Conservation (phyloP, 2,113 vertebrate species). For the Gymnobelideus leadbeateri region DNA sequence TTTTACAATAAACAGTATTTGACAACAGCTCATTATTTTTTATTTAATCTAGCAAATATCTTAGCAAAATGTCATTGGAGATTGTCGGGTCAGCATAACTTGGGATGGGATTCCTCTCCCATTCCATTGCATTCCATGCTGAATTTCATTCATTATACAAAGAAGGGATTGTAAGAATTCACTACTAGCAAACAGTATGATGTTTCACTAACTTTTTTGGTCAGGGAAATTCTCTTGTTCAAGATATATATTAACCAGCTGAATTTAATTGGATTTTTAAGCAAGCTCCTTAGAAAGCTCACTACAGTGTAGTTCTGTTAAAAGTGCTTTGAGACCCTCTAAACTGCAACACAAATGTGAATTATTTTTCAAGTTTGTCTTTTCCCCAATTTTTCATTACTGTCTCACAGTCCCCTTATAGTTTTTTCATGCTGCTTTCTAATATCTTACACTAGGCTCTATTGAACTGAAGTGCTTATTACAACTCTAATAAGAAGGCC, state of each 20-base stretch:
- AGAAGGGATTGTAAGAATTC: slow-evolving; percentile 79
- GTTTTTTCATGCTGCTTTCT: background rate
- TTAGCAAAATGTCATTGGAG: slow-evolving; percentile 86
- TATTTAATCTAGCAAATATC: slow-evolving; percentile 81
- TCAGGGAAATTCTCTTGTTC: slow-evolving; percentile 78
- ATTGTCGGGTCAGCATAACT: slow-evolving; percentile 80
- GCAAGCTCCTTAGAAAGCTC: slow-evolving; percentile 22
- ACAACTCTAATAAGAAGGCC: background rate
- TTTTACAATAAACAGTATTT: slow-evolving; percentile 80
- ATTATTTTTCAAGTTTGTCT: background rate
- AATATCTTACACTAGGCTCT: too few species aligned
- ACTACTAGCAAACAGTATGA: slow-evolving; percentile 65
- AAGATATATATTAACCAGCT: slow-evolving; percentile 50
- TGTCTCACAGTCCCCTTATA: background rate
- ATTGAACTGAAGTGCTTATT: too few species aligned
- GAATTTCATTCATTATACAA: slow-evolving; percentile 78
- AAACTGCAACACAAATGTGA: background rate
- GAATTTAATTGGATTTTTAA: slow-evolving; percentile 13
- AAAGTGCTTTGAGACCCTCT: background rate
- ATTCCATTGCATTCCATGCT: slow-evolving; percentile 80
- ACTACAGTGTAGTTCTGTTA: background rate
- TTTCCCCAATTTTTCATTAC: background rate
- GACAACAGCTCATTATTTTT: slow-evolving; percentile 82
- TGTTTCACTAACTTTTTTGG: slow-evolving; percentile 76
- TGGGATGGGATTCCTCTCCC: slow-evolving; percentile 74